Base-by-base conservation (phyloP, 2,113 vertebrate species). In the Hylia prasina region DNA sequence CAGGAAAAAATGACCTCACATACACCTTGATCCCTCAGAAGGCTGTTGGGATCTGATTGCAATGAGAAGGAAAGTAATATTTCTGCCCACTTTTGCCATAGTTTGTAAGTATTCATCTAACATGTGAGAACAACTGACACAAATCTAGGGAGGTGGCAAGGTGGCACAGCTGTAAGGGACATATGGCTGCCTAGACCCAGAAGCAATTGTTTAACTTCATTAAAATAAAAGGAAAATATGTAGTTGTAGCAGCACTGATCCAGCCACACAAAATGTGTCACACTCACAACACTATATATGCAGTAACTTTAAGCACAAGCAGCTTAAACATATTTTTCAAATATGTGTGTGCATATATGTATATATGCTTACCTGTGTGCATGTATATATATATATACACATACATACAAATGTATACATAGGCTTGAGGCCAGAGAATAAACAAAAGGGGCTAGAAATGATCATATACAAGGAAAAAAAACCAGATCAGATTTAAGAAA, bases 1-100 rank as follows among this genome's bases (percentile, higher is more conserved):
- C 17, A 63, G 16, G 23, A 12, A 15, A 58, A 50, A 92, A 56
- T 1, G 0, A 71, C 8, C 17, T 75, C 3, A 4, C 0, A 0
- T 22, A 27, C 8, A 83, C 9, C 6, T 37, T 22, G 14, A 65
- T 5, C 14, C 2, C 20, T 76, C 65, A 76, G 61, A 72, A 79
- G 11, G 18, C 30, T 45, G 5, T 7, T 27, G 57, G 16, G 27
- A 40, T 75, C 51, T 89, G 44, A 48, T 15, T 79, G 50, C 18
- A 57, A 39, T 1, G 16, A 73, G 53, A 63, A 93, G 23, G 12
- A 31, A 85, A 27, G 6, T 3, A 65, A 6, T 70, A 56, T 51
- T 56, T 82, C 5, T 37, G 27, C 4, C 15, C 5, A 7, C 7
- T 72, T 92, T 69, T 71, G 24, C 10, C 5, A 7, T 2, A 56